Percentiles rank a stretch among this genome's conserved stretches.
Evolutionary conservation across 2,797 vertebrate genomes (phyloP).

Genomic region (Microcaecilia unicolor): DNA sequence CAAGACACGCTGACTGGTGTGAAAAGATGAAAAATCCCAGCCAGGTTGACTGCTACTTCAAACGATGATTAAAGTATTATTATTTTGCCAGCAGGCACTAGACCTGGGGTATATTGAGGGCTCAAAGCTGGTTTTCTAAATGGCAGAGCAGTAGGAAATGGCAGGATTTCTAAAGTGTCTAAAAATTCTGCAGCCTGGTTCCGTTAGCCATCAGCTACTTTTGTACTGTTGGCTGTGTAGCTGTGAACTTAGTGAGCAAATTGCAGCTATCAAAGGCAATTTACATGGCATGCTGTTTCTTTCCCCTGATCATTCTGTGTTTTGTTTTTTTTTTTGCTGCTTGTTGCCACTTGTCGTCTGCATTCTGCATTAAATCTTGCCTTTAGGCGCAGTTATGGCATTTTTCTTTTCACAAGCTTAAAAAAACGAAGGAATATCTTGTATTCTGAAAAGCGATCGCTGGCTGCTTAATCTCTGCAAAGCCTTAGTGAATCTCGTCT

Average conservation of each 20-base stretch:
- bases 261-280: constrained; percentile 14
- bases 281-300: constrained; percentile 12
- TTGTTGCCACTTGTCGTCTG: not conserved
- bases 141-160: not conserved
- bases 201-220: constrained; percentile 1
- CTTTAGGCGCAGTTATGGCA: not conserved
- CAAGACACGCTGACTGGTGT: no score
- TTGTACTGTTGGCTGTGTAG: not conserved
- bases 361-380: constrained; percentile 1
- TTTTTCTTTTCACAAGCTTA: constrained; percentile 9
- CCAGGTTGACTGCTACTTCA: no score
- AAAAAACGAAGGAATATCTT: no score
- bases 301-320: constrained; percentile 4
- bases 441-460: no score
- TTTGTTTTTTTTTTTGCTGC: constrained; percentile 7
- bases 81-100: no score
- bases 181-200: not conserved
- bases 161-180: not conserved
- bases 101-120: no score
- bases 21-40: no score
- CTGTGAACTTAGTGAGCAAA: constrained; percentile 20
- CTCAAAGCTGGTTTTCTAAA: not conserved
- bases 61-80: no score
- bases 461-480: not conserved
- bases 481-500: no score